Evolutionary conservation across 2,797 vertebrate species (phyloP), one percentile per base, ranked within the genome.

Genomic region (Gorsachius magnificus): DNA sequence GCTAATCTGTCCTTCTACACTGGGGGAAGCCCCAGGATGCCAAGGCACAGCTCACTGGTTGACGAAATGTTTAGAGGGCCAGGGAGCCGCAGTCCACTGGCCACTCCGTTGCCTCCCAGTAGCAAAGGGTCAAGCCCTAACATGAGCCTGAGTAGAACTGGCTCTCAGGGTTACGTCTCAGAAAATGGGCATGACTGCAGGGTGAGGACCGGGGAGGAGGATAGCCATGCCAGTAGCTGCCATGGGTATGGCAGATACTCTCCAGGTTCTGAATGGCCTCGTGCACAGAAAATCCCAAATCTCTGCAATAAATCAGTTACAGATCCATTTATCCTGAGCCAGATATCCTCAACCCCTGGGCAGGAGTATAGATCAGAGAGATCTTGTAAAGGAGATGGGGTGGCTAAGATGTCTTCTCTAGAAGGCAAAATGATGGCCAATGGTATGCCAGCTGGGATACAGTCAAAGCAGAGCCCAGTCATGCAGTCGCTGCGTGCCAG

Each of bases 291-390:
- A 88, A 94, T 97, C 10, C 97, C 97, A 25, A 97, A 96, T 87
- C 76, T 71, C 7, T 97, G 91, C 21, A 98, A 98, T 83, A 98
- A 97, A 41, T 98, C 98, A 13, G 98, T 98, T 76, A 97, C 98
- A 11, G 98, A 99, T 78, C 99, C 99, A 0, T 99, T 99, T 92
- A 98, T 99, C 89, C 97, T 98, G 19, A 98, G 98, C 95, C 98
- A 98, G 79, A 90, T 97, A 33, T 85, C 95, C 2, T 97, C 98
- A 33, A 94, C 96, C 13, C 95, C 97, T 8, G 89, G 94, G 71
- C 96, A 96, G 25, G 93, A 97, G 16, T 88, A 95, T 0, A 97
- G 84, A 26, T 97, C 97, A 1, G 97, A 98, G 28, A 97, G 98
- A 38, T 93, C 65, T 8, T 98, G 96, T 41, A 98, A 98, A 86